Evolutionary conservation across 2,113 vertebrate species (phyloP), one percentile per base, ranked within the genome.

Genomic region (Collichthys lucidus): DNA sequence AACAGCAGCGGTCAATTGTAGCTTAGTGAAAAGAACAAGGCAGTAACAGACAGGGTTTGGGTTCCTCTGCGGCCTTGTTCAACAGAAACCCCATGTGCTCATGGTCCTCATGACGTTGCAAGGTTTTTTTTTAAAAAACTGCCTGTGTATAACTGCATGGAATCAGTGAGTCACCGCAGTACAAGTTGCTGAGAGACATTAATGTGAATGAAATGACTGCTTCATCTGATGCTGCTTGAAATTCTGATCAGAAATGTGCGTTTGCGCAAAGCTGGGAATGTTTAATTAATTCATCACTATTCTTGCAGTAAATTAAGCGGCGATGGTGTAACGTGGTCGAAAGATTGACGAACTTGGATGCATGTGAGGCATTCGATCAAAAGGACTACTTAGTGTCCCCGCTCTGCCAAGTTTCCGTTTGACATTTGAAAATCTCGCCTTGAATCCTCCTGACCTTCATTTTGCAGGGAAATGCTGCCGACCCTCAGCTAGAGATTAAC

Each of bases 401-500:
- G 1, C 74, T 46, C 47, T 62, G 88, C 88, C 91, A 91, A 86
- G 74, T 91, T 84, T 89, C 83, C 74, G 4, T 62, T 19, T 93
- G 91, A 86, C 92, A 92, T 93, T 90, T 93, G 61, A 85, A 80
- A 79, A 88, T 80, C 89, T 86, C 31, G 29, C 75, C 84, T 78
- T 59, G 63, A 82, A 77, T 88, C 71, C 74, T 55, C 20, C 80
- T 82, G 86, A 84, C 91, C 87, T 91, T 92, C 57, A 80, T 69
- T 78, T 88, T 46, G 73, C 47, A 31, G 57, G 64, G 52, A 91
- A 92, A 88, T n/a, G 86, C 83, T 49, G 70, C 4, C 4, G 47
- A 79, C 79, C 88, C 89, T 92, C 89, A 87, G 79, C 40, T 5
- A n/a, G 81, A 95, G 92, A 93, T 92, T 91, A 92, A 86, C 83